Evolutionary conservation across 2,888 invertebrate genomes (phyloP).

Genomic region (Euzetes globulus): DNA sequence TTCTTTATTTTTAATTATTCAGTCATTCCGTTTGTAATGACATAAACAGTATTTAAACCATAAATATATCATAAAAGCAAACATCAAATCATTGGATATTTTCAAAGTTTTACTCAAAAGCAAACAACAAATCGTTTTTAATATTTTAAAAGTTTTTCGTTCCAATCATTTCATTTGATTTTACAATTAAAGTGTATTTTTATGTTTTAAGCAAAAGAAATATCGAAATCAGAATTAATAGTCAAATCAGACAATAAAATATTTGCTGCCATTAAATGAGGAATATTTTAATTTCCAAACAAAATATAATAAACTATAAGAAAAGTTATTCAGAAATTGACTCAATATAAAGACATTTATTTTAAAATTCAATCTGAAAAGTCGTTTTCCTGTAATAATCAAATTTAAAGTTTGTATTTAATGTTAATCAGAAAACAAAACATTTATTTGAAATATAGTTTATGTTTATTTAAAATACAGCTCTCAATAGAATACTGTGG

Average conservation of each 20-base stretch:
- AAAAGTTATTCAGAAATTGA: neutral
- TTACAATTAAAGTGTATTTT: neutral
- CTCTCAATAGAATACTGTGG: neutral
- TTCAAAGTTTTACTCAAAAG: conserved; percentile 4
- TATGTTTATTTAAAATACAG: neutral
- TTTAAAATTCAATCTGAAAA: neutral
- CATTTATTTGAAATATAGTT: too few species aligned
- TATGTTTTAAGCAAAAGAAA: neutral
- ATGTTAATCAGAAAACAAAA: too few species aligned
- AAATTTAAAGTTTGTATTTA: neutral
- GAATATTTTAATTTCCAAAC: neutral
- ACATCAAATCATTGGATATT: conserved; percentile 18
- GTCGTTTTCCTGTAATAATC: neutral
- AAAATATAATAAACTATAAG: neutral
- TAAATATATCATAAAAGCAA: conserved; percentile 1
- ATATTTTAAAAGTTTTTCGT: neutral
- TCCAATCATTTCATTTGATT: neutral
- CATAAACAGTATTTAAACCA: conserved; percentile 11
- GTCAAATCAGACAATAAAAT: conserved; percentile 27
- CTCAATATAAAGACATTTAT: neutral
- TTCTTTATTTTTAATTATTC: neutral
- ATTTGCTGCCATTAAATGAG: conserved; percentile 20
- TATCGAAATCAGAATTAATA: neutral
- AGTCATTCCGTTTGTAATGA: conserved; percentile 23
- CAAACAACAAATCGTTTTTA: neutral